phyloP scores from a whole-genome alignment of 2,888 invertebrate species.

The Andrena haemorrhoa region DNA sequence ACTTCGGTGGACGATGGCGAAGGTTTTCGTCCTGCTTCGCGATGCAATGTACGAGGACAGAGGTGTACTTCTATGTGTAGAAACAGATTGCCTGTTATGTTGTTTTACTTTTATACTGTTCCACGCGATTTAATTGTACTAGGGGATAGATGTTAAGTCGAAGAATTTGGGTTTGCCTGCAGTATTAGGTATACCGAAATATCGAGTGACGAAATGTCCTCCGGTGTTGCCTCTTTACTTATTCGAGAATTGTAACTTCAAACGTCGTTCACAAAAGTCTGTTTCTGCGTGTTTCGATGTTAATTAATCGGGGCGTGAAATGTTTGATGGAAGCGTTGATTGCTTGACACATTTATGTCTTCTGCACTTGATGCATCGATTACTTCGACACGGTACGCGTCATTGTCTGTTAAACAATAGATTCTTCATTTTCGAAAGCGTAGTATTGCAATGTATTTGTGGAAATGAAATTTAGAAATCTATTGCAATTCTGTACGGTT shows the following conservation, averaged over 20 bases:
- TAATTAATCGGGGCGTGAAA: not conserved
- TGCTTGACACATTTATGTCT: not conserved
- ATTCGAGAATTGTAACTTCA: not conserved
- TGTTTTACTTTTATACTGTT: not conserved
- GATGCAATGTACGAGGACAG: not conserved
- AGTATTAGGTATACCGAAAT: not conserved
- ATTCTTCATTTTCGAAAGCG: not conserved
- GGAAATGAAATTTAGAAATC: not conserved
- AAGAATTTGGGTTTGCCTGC: not conserved
- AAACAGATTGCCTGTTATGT: not conserved
- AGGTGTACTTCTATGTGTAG: not conserved
- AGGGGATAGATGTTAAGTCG: not conserved
- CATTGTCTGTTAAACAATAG: not conserved
- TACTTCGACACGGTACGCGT: not conserved
- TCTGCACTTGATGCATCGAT: not conserved
- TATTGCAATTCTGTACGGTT: not conserved
- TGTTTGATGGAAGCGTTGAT: not conserved
- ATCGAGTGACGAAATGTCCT: not conserved
- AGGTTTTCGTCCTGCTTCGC: not conserved
- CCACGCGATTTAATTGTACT: not conserved
- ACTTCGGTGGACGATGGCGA: slow-evolving; percentile 5
- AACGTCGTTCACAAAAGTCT: not conserved
- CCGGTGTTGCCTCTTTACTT: not conserved
- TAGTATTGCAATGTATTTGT: not conserved
- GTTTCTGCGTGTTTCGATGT: not conserved